phyloP scores from a whole-genome alignment of 1,140 invertebrate genomes.

The Drosophila malerkotliana region DNA sequence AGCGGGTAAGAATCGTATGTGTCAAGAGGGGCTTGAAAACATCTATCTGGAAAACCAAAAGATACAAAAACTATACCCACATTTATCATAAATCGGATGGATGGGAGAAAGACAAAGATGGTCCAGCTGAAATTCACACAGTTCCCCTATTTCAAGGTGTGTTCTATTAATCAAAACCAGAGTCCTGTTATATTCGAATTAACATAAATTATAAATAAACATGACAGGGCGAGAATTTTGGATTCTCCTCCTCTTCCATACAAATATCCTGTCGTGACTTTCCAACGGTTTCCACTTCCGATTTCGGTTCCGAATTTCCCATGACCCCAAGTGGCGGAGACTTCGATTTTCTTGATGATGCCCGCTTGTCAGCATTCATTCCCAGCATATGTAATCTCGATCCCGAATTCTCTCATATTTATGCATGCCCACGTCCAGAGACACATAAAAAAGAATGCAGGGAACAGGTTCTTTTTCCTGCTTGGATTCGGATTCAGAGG shows the following conservation, averaged over 20 bases:
- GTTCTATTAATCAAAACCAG: slow-evolving; percentile 69
- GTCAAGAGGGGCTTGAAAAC: slow-evolving; percentile 24
- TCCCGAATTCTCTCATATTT: slow-evolving; percentile 42
- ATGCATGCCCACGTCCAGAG: slow-evolving; percentile 54
- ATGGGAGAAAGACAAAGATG: slow-evolving; percentile 6
- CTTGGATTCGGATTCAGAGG: slow-evolving; percentile 26
- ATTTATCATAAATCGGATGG: slow-evolving; percentile 24
- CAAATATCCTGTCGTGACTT: slow-evolving; percentile 59
- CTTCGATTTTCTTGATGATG: slow-evolving; percentile 58
- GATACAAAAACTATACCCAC: slow-evolving; percentile 7
- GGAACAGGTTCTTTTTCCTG: slow-evolving; percentile 79
- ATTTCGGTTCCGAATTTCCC: slow-evolving; percentile 60
- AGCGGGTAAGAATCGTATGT: slow-evolving; percentile 32
- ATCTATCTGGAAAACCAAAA: not conserved
- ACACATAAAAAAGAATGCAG: not conserved
- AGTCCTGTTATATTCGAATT: slow-evolving; percentile 70
- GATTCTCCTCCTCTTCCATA: slow-evolving; percentile 2
- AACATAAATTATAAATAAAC: slow-evolving; percentile 79
- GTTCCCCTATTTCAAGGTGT: slow-evolving; percentile 53
- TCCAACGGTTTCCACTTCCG: slow-evolving; percentile 74
- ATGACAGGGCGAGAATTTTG: slow-evolving; percentile 39
- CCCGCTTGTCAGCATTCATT: slow-evolving; percentile 65
- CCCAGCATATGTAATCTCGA: slow-evolving; percentile 49
- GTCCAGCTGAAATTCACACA: slow-evolving; percentile 35
- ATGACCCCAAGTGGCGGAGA: slow-evolving; percentile 52